Evolutionary conservation across 2,113 vertebrate species (phyloP).

Genomic region (Craseonycteris thonglongyai): DNA sequence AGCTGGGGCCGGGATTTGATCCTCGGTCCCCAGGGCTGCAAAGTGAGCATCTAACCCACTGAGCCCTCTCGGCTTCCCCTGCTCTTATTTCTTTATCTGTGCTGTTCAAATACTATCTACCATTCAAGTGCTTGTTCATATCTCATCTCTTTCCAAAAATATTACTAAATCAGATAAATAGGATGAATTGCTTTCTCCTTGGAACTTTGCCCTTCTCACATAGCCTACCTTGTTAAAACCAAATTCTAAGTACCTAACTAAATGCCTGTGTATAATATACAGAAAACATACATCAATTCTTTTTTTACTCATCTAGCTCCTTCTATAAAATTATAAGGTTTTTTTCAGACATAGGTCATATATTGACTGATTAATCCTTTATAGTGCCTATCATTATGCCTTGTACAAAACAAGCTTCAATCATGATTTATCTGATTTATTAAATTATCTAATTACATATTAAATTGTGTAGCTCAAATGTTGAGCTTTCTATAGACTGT

Average conservation of each 20-base stretch:
- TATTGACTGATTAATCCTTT: background rate
- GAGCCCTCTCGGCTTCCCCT: too few species aligned
- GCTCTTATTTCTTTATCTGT: background rate
- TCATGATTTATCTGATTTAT: conserved; percentile 24
- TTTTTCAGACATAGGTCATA: background rate
- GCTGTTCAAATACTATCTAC: background rate
- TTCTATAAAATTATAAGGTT: background rate
- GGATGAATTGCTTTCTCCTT: background rate
- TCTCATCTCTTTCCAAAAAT: background rate
- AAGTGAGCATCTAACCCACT: too few species aligned
- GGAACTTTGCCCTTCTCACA: background rate
- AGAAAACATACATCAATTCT: background rate
- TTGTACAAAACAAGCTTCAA: background rate
- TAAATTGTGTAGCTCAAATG: background rate
- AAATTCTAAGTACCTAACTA: background rate
- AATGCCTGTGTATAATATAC: background rate
- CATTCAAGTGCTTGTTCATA: background rate
- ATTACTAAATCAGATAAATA: background rate
- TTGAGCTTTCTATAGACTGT: background rate
- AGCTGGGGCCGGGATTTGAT: too few species aligned
- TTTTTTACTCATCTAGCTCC: background rate
- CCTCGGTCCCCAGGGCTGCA: too few species aligned
- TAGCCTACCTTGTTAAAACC: background rate
- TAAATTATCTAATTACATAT: conserved; percentile 4
- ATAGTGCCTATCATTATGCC: background rate